Conservation (phyloP, 2,888 invertebrate species). For the Spilosoma lubricipeda region DNA sequence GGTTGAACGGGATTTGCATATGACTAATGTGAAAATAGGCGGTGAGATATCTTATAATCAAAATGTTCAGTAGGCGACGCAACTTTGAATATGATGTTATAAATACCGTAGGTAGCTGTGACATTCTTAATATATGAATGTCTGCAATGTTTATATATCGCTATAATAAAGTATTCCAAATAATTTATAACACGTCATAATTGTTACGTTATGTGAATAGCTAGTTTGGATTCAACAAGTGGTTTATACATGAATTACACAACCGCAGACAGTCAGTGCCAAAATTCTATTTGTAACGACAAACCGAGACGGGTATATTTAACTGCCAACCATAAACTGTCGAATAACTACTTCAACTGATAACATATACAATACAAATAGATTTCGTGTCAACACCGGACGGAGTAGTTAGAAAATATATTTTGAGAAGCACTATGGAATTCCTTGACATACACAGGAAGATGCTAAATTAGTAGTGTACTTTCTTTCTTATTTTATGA, state of each 20-base stretch:
- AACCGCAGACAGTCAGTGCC: conserved; percentile 84
- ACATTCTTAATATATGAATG: conserved; percentile 7
- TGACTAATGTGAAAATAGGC: not conserved
- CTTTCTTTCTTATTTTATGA: not conserved
- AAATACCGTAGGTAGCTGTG: not conserved
- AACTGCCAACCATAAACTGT: conserved; percentile 85
- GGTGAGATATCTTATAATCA: not conserved
- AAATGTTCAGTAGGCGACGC: not conserved
- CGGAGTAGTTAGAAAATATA: not conserved
- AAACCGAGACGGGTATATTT: conserved; percentile 85
- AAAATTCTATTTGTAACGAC: conserved; percentile 86
- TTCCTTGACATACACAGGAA: not conserved
- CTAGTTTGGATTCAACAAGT: conserved; percentile 79
- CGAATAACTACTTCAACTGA: conserved; percentile 76
- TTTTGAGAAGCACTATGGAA: not conserved
- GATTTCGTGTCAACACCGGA: conserved; percentile 26
- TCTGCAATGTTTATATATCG: conserved; percentile 18
- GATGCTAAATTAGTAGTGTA: not conserved
- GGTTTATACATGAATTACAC: conserved; percentile 84
- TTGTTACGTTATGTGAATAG: conserved; percentile 64
- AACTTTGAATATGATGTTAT: not conserved
- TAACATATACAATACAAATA: conserved; percentile 64
- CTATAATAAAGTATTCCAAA: conserved; percentile 36
- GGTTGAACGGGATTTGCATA: not conserved
- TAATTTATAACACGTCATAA: conserved; percentile 50